Conservation (phyloP, 1,140 invertebrate species). For the Drosophila subpulchrella region DNA sequence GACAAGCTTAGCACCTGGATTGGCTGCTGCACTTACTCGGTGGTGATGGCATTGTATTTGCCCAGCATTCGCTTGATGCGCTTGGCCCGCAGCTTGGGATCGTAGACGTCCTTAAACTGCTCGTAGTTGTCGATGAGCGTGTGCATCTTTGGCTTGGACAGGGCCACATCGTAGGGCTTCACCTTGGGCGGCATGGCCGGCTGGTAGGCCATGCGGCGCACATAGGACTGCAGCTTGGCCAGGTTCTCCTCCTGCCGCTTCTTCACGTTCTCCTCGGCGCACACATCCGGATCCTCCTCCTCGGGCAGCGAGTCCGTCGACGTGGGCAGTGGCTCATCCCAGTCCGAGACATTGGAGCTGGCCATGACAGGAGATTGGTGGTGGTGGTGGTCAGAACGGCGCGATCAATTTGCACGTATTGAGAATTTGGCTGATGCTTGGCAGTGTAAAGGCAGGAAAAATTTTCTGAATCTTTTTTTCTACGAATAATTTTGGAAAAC, state of each 20-base stretch:
- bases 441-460: background rate
- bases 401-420: slow-evolving; percentile 23
- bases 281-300: slow-evolving; percentile 59
- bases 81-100: slow-evolving; percentile 64
- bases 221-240: slow-evolving; percentile 65
- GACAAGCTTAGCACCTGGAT: no score
- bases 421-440: slow-evolving; percentile 28
- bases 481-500: slow-evolving; percentile 6
- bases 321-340: slow-evolving; percentile 70
- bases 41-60: slow-evolving; percentile 69
- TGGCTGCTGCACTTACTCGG: slow-evolving; percentile 59
- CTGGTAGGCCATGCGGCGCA: slow-evolving; percentile 71
- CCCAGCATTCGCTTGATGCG: slow-evolving; percentile 67
- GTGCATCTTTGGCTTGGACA: slow-evolving; percentile 54
- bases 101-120: slow-evolving; percentile 59
- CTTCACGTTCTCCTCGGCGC: slow-evolving; percentile 57
- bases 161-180: slow-evolving; percentile 51
- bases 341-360: slow-evolving; percentile 67
- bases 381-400: background rate
- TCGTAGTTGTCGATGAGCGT: slow-evolving; percentile 52
- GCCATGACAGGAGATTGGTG: slow-evolving; percentile 37
- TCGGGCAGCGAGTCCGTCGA: slow-evolving; percentile 37
- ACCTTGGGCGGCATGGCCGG: slow-evolving; percentile 62
- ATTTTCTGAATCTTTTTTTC: background rate
- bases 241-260: slow-evolving; percentile 58